Conservation (phyloP, 2,888 invertebrate genomes). For the Drosophila putrida region DNA sequence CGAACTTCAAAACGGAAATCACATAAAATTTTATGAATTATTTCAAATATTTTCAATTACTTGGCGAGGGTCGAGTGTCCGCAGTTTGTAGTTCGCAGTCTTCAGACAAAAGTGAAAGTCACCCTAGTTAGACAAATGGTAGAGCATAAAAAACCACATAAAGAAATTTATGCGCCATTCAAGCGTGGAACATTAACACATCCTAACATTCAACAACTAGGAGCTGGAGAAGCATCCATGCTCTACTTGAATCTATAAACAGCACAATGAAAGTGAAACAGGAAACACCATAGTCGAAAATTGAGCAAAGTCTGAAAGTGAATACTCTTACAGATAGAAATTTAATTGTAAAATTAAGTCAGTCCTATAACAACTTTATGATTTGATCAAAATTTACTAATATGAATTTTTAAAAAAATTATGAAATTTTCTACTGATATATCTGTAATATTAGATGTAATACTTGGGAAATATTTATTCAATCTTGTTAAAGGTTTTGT, state of each 20-base stretch:
- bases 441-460: too few species aligned
- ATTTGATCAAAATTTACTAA: too few species aligned
- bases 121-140: conserved; percentile 54
- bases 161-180: conserved; percentile 80
- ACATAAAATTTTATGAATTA: conserved; percentile 81
- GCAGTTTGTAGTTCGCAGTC: conserved; percentile 2
- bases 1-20: conserved; percentile 62
- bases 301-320: background rate
- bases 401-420: too few species aligned
- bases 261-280: conserved; percentile 70
- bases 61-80: conserved; percentile 37
- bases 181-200: conserved; percentile 79
- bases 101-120: conserved; percentile 37
- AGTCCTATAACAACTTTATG: background rate
- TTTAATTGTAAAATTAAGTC: too few species aligned
- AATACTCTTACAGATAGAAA: background rate
- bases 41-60: conserved; percentile 81
- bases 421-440: too few species aligned
- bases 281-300: background rate
- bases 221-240: conserved; percentile 25
- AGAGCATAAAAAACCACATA: conserved; percentile 72
- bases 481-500: too few species aligned
- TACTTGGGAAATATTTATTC: too few species aligned
- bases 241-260: conserved; percentile 57
- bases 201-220: conserved; percentile 47